A percentile compares a stretch with the other conserved stretches of the same genome.
phyloP scores from a whole-genome alignment of 2,113 vertebrate genomes.

The Bolborhynchus lineola region DNA sequence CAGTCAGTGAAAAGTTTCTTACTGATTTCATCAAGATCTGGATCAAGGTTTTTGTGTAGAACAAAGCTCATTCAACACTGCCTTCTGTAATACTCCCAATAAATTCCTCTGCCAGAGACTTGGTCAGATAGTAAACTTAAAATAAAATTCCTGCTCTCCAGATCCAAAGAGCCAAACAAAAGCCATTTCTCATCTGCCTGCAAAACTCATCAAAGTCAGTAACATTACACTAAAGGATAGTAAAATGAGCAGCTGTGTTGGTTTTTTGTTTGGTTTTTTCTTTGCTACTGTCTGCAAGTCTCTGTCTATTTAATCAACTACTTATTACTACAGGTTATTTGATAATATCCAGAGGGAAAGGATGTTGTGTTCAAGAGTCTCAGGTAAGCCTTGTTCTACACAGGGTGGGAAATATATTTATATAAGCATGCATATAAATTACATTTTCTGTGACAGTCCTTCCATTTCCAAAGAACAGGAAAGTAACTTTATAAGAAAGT shows the following conservation, averaged over 20 bases:
- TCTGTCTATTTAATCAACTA: not conserved
- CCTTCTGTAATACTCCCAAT: not conserved
- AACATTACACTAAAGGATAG: not conserved
- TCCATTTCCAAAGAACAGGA: not conserved
- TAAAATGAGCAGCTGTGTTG: not conserved
- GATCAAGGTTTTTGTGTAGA: not conserved
- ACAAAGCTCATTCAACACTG: not conserved
- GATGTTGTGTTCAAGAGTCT: not conserved
- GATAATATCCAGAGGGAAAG: not conserved
- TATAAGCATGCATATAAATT: not conserved
- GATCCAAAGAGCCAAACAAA: not conserved
- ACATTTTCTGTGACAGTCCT: not conserved
- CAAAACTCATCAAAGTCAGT: not conserved
- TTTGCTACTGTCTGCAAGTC: not conserved
- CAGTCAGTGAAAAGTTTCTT: not conserved
- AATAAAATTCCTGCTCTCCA: not conserved
- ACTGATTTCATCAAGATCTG: not conserved
- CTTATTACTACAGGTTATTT: not conserved
- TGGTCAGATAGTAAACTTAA: not conserved
- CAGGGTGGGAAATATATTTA: not conserved
- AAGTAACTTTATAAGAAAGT: not conserved
- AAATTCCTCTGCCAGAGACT: not conserved
- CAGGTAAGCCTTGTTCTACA: not conserved
- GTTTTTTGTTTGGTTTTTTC: not conserved
- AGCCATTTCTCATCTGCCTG: not conserved